Evolutionary conservation across 2,797 vertebrate species (phyloP), one percentile per base, ranked within the genome.

Genomic region (Bucorvus abyssinicus): DNA sequence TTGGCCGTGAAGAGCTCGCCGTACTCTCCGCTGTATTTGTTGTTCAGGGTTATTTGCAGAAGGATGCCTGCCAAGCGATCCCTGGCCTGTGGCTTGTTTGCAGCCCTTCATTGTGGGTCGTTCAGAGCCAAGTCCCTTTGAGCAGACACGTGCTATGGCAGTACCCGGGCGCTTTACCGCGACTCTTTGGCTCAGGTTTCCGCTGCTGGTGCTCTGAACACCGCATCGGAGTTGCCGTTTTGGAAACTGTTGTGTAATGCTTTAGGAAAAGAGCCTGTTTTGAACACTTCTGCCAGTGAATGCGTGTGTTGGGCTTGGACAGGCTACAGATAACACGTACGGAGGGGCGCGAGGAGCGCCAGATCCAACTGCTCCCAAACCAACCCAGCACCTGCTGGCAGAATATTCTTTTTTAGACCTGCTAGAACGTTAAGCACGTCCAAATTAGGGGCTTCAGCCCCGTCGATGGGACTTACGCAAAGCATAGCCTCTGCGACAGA

Each of bases 1-100:
- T 95, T 96, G 95, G 95, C 96, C 64, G n/a, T 97, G 96, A 97
- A 97, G 96, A 95, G 93, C 95, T 95, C 93, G 84, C 84, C 90
- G 77, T 96, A 94, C 94, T 95, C 88, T 94, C 86, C 1, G 18
- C 83, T 96, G 92, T 96, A 96, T 95, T 96, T 96, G 94, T 94
- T 95, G 94, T 96, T 95, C 70, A 22, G 91, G 93, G 91, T 92
- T 96, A 94, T 94, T 97, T 95, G 93, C 91, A 71, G 91, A 94
- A 94, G 94, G 93, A 95, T 94, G 70, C 36, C 81, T 96, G 96
- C 95, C 95, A 97, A 95, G 95, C 93, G 80, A 91, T 95, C 95
- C 94, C 96, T 96, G 95, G 95, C 95, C 90, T 80, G 88, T 96
- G 96, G 93, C 91, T 95, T 95, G 84, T 96, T 96, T 97, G 93